Percentiles rank a stretch among this genome's conserved stretches.
These are phyloP conservation scores for Rhagonycha lutea DNA, from an alignment of 2,888 invertebrate genomes.

Conservation along the genomic window DNA sequence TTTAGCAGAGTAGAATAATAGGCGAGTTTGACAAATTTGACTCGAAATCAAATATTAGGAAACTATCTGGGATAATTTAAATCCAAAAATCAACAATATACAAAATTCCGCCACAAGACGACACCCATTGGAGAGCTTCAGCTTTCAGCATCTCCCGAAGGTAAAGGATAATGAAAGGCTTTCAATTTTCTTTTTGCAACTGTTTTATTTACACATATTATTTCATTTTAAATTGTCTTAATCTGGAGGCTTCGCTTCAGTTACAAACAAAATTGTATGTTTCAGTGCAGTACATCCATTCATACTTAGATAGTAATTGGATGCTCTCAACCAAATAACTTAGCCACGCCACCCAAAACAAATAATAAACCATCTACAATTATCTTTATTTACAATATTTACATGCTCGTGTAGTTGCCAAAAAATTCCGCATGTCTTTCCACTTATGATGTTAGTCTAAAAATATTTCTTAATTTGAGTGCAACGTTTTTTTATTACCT, in stretches of 20 bases:
- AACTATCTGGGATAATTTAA: too few relatives aligned
- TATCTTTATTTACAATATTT: background rate
- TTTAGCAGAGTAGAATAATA: too few relatives aligned
- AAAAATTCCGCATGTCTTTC: background rate
- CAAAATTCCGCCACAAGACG: too few relatives aligned
- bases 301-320: background rate
- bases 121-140: too few relatives aligned
- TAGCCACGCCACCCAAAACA: background rate
- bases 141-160: too few relatives aligned
- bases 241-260: background rate
- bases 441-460: background rate
- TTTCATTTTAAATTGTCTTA: background rate
- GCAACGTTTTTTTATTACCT: background rate
- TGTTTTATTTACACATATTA: background rate
- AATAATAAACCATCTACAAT: background rate
- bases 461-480: background rate
- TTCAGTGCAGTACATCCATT: background rate
- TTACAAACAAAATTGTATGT: background rate
- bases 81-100: too few relatives aligned
- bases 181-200: background rate
- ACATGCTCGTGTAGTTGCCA: background rate
- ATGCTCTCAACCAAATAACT: background rate
- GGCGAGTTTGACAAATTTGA: too few relatives aligned
- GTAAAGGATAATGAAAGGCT: too few relatives aligned
- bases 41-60: too few relatives aligned